phyloP scores from a whole-genome alignment of 1,140 invertebrate genomes.

The Orussus abietinus region DNA sequence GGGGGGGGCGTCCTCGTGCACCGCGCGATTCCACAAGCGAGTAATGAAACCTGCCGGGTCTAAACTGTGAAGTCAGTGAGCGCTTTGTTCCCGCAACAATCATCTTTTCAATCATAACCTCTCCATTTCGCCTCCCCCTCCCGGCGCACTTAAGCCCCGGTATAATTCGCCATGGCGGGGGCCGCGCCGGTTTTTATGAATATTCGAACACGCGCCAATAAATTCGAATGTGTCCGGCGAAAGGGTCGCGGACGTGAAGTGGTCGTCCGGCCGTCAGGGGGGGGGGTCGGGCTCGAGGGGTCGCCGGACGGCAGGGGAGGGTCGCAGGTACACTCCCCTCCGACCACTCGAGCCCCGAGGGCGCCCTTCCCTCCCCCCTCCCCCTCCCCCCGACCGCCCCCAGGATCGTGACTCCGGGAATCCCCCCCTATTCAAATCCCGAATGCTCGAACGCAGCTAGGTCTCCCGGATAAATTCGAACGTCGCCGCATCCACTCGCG shows the following conservation, averaged over 20 bases:
- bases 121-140: constrained; percentile 7
- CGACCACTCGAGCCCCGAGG: no score
- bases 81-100: constrained; percentile 45
- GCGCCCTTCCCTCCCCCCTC: no score
- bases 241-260: constrained; percentile 49
- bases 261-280: constrained; percentile 33
- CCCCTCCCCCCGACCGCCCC: no score
- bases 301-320: no score
- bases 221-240: constrained; percentile 49
- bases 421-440: no score
- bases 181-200: constrained; percentile 36
- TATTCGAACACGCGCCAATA: constrained; percentile 53
- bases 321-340: no score
- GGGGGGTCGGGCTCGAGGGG: neutral
- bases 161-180: constrained; percentile 26
- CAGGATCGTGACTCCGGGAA: no score
- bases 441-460: no score
- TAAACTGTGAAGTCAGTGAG: constrained; percentile 34
- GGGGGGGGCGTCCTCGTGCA: neutral
- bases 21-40: neutral
- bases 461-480: no score
- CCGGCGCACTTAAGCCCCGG: constrained; percentile 21
- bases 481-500: no score
- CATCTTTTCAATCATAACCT: constrained; percentile 40
- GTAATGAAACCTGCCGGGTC: neutral